Conservation (phyloP, 2,888 invertebrate species). For the Ennomos quercinarius region DNA sequence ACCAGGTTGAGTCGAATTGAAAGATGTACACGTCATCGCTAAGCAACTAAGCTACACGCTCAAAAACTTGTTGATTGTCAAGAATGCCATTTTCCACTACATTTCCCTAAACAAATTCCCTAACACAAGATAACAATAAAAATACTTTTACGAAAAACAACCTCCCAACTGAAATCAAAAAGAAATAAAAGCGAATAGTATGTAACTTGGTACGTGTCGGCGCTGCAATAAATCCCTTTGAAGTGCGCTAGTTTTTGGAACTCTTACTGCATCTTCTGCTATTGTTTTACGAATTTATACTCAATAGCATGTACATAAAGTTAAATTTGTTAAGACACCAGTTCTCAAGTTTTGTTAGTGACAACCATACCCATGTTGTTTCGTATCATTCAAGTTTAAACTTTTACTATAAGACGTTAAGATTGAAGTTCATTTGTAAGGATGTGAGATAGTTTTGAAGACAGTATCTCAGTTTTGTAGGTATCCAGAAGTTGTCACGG, state of each 20-base stretch:
- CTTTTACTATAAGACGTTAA: constrained; percentile 1
- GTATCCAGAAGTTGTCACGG: constrained; percentile 24
- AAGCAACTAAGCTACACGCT: too few relatives aligned
- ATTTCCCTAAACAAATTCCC: constrained; percentile 16
- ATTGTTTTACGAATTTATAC: constrained; percentile 15
- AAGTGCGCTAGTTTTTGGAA: constrained; percentile 36
- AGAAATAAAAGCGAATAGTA: constrained; percentile 45
- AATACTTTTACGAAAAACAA: constrained; percentile 34
- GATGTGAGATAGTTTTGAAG: constrained; percentile 18
- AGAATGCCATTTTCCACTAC: constrained; percentile 3
- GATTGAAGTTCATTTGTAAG: neutral
- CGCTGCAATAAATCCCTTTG: constrained; percentile 47
- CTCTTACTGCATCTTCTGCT: constrained; percentile 11
- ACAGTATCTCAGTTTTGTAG: constrained; percentile 22
- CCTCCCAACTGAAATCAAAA: constrained; percentile 39
- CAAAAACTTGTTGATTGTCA: neutral
- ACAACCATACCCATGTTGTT: neutral
- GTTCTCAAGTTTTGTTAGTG: neutral
- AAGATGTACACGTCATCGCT: too few relatives aligned
- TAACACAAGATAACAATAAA: constrained; percentile 28
- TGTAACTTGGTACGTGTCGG: constrained; percentile 45
- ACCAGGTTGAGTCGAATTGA: too few relatives aligned
- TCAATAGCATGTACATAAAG: constrained; percentile 1
- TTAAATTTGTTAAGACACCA: neutral
- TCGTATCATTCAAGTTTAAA: constrained; percentile 12